Percentiles rank a stretch among this genome's conserved stretches.
These are phyloP conservation scores for Hypsopygia costalis DNA, from an alignment of 2,888 invertebrate species.

Conservation along the genomic window DNA sequence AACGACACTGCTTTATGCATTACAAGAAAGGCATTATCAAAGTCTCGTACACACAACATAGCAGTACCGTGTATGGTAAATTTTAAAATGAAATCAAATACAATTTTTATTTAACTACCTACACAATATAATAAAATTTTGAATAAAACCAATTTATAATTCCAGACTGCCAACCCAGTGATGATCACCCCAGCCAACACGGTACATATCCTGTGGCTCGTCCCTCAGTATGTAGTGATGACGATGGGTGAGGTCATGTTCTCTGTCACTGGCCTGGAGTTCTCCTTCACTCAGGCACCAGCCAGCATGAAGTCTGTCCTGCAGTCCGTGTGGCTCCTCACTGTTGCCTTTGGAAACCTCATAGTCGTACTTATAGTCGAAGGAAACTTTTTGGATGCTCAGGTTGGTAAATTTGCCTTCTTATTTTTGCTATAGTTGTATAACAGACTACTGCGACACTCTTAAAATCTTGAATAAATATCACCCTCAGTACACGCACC, in stretches of 20 bases:
- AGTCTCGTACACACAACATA: too few species aligned
- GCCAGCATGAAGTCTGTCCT: slow-evolving; percentile 96
- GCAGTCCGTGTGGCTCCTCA: slow-evolving; percentile 94
- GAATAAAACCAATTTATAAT: slow-evolving; percentile 5
- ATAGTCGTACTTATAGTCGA: slow-evolving; percentile 95
- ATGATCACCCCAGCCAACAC: slow-evolving; percentile 85
- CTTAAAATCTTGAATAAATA: too few species aligned
- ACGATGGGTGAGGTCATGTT: slow-evolving; percentile 98
- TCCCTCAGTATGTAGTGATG: slow-evolving; percentile 96
- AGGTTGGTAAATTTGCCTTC: slow-evolving; percentile 81
- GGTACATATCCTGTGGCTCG: slow-evolving; percentile 90
- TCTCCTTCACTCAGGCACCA: slow-evolving; percentile 97
- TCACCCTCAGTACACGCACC: too few species aligned
- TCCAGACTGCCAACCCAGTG: slow-evolving; percentile 48
- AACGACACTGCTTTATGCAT: too few species aligned
- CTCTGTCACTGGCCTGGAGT: slow-evolving; percentile 96
- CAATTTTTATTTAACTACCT: too few species aligned
- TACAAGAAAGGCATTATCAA: too few species aligned
- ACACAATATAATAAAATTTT: too few species aligned
- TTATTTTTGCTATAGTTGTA: too few species aligned
- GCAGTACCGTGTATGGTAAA: too few species aligned
- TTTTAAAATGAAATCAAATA: too few species aligned
- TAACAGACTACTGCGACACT: too few species aligned
- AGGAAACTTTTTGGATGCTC: slow-evolving; percentile 85
- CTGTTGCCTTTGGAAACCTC: slow-evolving; percentile 95